Conservation (phyloP, 2,888 invertebrate species). For the Cremastinae sp. region DNA sequence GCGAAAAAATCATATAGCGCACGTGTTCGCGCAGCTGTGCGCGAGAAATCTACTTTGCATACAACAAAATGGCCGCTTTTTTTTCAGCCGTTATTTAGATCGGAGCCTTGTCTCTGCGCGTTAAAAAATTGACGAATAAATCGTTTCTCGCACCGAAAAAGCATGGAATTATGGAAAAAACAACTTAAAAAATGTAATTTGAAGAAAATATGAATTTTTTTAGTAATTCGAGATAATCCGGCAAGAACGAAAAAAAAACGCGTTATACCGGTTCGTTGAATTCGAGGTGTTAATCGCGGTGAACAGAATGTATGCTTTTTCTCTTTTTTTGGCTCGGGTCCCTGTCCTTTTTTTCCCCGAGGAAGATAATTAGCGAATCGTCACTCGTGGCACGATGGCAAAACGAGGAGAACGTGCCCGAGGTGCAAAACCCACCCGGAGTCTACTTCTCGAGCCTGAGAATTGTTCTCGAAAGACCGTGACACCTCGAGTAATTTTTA, state of each 20-base stretch:
- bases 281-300: too few species aligned
- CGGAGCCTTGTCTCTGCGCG: too few species aligned
- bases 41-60: slow-evolving; percentile 29
- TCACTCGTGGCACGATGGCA: slow-evolving; percentile 19
- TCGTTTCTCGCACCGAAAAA: too few species aligned
- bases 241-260: too few species aligned
- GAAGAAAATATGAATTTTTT: too few species aligned
- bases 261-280: too few species aligned
- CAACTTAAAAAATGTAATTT: too few species aligned
- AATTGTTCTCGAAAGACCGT: slow-evolving; percentile 5
- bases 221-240: too few species aligned
- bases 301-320: not conserved
- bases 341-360: slow-evolving; percentile 7
- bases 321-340: slow-evolving; percentile 1
- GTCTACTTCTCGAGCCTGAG: slow-evolving; percentile 3
- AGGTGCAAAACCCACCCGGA: slow-evolving; percentile 28
- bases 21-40: slow-evolving; percentile 49
- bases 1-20: slow-evolving; percentile 35
- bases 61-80: not conserved
- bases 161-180: too few species aligned
- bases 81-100: not conserved
- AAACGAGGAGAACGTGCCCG: slow-evolving; percentile 15
- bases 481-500: slow-evolving; percentile 25
- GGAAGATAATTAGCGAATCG: slow-evolving; percentile 38
- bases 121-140: too few species aligned